These are phyloP conservation scores for Drosophila subsilvestris DNA, from an alignment of 2,888 invertebrate species.

Conservation along the genomic window DNA sequence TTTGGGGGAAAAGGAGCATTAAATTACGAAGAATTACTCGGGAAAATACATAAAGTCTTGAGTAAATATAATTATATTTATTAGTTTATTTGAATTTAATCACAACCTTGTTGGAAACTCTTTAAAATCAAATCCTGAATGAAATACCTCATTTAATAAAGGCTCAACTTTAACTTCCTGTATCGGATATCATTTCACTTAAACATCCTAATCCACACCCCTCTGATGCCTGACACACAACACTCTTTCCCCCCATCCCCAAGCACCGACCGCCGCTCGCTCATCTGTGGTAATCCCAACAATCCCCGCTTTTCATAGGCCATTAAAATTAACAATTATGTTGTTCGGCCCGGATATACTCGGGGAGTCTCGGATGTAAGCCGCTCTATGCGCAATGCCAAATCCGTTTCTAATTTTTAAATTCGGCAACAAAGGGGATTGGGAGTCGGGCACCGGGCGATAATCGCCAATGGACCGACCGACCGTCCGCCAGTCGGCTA, in stretches of 20 bases:
- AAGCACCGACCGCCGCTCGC: conserved; percentile 17
- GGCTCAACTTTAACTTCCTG: conserved; percentile 2
- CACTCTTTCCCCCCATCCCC: background rate
- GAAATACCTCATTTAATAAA: conserved; percentile 6
- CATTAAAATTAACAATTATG: conserved; percentile 77
- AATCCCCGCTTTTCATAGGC: conserved; percentile 73
- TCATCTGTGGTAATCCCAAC: conserved; percentile 62
- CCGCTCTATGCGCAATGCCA: conserved; percentile 66
- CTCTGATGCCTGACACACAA: background rate
- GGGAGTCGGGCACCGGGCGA: conserved; percentile 54
- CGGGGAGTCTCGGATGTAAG: conserved; percentile 50
- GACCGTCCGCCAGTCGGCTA: conserved; percentile 50
- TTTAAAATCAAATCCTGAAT: background rate
- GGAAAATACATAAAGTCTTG: background rate
- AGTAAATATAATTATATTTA: background rate
- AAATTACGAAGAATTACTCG: background rate
- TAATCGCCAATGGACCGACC: conserved; percentile 66
- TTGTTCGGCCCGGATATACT: conserved; percentile 26
- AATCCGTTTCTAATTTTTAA: conserved; percentile 71
- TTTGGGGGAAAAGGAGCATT: background rate
- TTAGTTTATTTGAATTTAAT: too few species aligned
- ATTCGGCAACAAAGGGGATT: conserved; percentile 8
- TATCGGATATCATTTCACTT: conserved; percentile 39
- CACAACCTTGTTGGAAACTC: too few species aligned
- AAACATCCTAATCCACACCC: conserved; percentile 14